Percentiles rank a stretch among this genome's conserved stretches.
Evolutionary conservation across 2,797 vertebrate genomes (phyloP).

Genomic region (Ibycter americanus): DNA sequence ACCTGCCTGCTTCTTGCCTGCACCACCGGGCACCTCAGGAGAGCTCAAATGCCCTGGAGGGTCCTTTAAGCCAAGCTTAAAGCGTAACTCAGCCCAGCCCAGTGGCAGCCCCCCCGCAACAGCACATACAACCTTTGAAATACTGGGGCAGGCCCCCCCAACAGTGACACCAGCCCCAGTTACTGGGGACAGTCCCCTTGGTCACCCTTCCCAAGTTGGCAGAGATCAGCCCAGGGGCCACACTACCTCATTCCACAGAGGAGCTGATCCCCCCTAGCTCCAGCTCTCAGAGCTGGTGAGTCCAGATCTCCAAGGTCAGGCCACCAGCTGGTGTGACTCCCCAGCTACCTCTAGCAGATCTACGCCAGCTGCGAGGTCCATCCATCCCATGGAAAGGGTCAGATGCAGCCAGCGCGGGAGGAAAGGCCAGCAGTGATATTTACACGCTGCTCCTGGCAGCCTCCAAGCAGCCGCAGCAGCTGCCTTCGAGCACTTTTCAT

Average conservation of each 20-base stretch:
- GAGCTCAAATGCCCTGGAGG: neutral
- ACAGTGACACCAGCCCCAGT: no score
- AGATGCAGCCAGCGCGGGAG: accelerated
- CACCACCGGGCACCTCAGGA: accelerated
- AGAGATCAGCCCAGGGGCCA: neutral
- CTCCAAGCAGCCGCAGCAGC: neutral
- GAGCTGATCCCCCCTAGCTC: accelerated
- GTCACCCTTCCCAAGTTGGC: neutral
- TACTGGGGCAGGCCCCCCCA: neutral
- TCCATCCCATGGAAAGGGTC: neutral
- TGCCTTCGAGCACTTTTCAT: constrained; percentile 47
- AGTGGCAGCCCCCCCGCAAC: neutral
- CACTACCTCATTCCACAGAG: accelerated
- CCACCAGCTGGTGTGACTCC: neutral
- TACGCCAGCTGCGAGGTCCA: accelerated
- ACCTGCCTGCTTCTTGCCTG: neutral
- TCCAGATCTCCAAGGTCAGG: neutral
- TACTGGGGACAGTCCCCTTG: neutral
- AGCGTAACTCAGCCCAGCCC: neutral
- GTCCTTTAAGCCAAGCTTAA: neutral
- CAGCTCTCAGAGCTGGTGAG: neutral
- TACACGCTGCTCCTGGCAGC: constrained; percentile 36
- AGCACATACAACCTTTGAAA: neutral
- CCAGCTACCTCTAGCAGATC: neutral
- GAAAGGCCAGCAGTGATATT: constrained; percentile 4